Percentiles rank a stretch among this genome's conserved stretches.
Conservation (phyloP, 1,140 invertebrate species). For the Frieseomelitta varia region DNA sequence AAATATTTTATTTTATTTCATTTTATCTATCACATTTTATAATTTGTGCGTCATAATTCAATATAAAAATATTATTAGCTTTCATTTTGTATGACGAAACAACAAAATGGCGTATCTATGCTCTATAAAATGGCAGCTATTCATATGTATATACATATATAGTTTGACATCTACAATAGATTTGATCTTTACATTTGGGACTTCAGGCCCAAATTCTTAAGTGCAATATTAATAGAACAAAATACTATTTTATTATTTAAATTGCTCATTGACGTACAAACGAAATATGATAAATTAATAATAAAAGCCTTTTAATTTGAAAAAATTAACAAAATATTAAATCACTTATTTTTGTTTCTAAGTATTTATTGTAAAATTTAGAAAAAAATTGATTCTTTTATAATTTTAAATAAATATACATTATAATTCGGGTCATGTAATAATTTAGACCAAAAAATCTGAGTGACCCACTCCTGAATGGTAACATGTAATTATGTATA, state of each 20-base stretch:
- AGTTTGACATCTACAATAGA: slow-evolving; percentile 22
- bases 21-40: neutral
- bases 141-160: slow-evolving; percentile 20
- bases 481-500: slow-evolving; percentile 16
- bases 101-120: slow-evolving; percentile 61
- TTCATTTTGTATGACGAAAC: slow-evolving; percentile 26
- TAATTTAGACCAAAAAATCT: slow-evolving; percentile 18
- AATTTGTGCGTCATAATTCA: neutral
- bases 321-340: neutral
- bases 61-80: slow-evolving; percentile 7
- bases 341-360: neutral
- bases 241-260: neutral
- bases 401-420: neutral
- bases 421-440: slow-evolving; percentile 5
- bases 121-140: slow-evolving; percentile 59
- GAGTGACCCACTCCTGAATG: slow-evolving; percentile 1
- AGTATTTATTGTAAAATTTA: neutral
- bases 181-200: slow-evolving; percentile 41
- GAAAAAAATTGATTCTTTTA: neutral
- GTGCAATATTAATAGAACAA: neutral
- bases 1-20: neutral
- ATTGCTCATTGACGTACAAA: neutral
- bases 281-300: neutral
- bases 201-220: slow-evolving; percentile 42
- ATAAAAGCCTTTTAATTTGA: neutral